Percentiles rank a stretch among this genome's conserved stretches.
These are phyloP conservation scores for Sternotherus odoratus DNA, from an alignment of 2,797 vertebrate species.

Conservation along the genomic window DNA sequence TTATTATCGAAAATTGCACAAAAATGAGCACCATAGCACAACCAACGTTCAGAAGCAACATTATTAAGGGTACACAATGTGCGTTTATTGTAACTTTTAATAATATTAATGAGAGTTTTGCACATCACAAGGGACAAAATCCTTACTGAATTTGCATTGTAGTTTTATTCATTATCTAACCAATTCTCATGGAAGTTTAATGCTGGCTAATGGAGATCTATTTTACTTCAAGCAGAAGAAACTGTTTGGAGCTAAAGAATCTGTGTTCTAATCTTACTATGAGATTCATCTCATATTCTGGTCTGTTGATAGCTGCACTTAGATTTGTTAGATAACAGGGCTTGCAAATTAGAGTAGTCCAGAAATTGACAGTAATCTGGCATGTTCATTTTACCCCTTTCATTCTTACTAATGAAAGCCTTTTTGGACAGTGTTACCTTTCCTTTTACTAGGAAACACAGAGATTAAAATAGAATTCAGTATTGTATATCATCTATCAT, in stretches of 20 bases:
- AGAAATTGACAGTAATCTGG: constrained; percentile 60
- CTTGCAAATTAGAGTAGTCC: constrained; percentile 20
- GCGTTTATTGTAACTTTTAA: neutral
- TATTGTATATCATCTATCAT: neutral
- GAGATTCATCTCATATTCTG: constrained; percentile 42
- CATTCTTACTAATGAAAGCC: constrained; percentile 24
- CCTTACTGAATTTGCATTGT: constrained; percentile 38
- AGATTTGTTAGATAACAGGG: constrained; percentile 43
- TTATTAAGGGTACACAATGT: neutral
- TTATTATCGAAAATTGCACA: neutral
- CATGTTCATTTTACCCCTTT: constrained; percentile 51
- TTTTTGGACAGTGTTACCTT: constrained; percentile 53
- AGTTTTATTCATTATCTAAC: constrained; percentile 4
- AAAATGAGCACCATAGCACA: neutral
- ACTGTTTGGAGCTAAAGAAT: neutral
- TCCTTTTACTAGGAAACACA: neutral
- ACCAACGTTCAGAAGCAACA: neutral
- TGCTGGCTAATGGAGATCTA: constrained; percentile 54
- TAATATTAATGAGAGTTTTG: neutral
- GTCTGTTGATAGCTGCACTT: constrained; percentile 25
- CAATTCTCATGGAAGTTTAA: constrained; percentile 38
- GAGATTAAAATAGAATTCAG: constrained; percentile 26
- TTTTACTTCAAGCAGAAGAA: constrained; percentile 31
- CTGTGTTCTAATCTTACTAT: constrained; percentile 10
- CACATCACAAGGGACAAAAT: constrained; percentile 17